Base-by-base conservation (phyloP, 2,797 vertebrate species). In the Botia almorhae region DNA sequence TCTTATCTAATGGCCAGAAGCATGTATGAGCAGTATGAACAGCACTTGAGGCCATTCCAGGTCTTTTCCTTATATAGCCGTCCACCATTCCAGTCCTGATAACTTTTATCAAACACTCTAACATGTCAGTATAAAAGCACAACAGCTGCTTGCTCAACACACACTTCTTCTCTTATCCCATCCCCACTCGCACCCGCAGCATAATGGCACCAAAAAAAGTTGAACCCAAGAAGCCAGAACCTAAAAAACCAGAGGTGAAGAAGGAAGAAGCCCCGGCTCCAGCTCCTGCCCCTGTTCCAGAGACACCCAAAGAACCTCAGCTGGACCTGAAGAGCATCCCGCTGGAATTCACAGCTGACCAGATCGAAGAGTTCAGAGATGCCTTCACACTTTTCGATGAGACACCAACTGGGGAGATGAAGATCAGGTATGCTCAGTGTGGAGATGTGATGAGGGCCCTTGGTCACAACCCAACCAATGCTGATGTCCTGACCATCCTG, bases 321-420 rank as follows among this genome's bases (percentile, higher is more conserved):
- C 92, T 97, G 60, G 96, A 98, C 76, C 94, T 96, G 85, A 96
- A 94, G 87, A 96, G 92, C 26, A 78, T 97, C 7, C 94, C 94
- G 75, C 92, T 95, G 78, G 93, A 94, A 60, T 95, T 94, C 88
- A 88, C 67, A 1, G 74, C 91, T 0, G 94, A 95, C 81, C 94
- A 95, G 84, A 87, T 91, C 0, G 55, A 96, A 87, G 97, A 99
- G 87, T 99, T 98, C 92, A 93, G 93, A 76, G 97, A 99, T 43
- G 97, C 97, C 61, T 99, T 99, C 74, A 94, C 96, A 0, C 90
- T 99, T 80, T 99, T 99, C 7, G 97, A 99, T 33, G 93, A 95
- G 83, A 98, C 96, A 0, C 93, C 96, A 0, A 29, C 87, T 0
- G 97, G 97, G 0, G 95, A 96, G 86, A 94, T 98, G 96, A 98